Conservation (phyloP, 2,888 invertebrate species). For the Euphydryas editha region DNA sequence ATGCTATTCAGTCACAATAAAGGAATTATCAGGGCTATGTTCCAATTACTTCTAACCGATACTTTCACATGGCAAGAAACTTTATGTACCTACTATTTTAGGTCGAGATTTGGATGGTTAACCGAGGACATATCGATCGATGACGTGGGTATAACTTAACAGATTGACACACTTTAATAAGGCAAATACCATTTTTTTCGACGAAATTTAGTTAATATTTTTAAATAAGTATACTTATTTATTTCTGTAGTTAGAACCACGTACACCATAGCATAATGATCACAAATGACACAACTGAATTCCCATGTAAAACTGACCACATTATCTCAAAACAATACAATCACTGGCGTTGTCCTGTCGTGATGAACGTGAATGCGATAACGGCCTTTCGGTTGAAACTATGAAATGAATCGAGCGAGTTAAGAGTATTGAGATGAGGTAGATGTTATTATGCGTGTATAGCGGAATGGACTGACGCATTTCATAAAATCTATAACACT, state of each 20-base stretch:
- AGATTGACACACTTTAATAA: not conserved
- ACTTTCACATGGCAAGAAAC: too few relatives aligned
- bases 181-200: too few relatives aligned
- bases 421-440: conserved; percentile 65
- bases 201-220: too few relatives aligned
- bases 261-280: not conserved
- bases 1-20: too few relatives aligned
- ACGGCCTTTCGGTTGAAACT: conserved; percentile 18
- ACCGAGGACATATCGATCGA: too few relatives aligned
- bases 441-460: conserved; percentile 68
- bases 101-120: too few relatives aligned
- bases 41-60: too few relatives aligned
- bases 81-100: too few relatives aligned
- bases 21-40: too few relatives aligned
- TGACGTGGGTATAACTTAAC: not conserved
- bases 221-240: not conserved
- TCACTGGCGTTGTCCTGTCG: conserved; percentile 3
- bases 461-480: conserved; percentile 5
- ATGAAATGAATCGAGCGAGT: conserved; percentile 47
- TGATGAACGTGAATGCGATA: conserved; percentile 23
- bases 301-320: not conserved
- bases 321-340: not conserved
- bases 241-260: not conserved
- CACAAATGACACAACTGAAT: not conserved
- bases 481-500: not conserved